These are phyloP conservation scores for Cantharis rustica DNA, from an alignment of 2,888 invertebrate species.

Conservation along the genomic window DNA sequence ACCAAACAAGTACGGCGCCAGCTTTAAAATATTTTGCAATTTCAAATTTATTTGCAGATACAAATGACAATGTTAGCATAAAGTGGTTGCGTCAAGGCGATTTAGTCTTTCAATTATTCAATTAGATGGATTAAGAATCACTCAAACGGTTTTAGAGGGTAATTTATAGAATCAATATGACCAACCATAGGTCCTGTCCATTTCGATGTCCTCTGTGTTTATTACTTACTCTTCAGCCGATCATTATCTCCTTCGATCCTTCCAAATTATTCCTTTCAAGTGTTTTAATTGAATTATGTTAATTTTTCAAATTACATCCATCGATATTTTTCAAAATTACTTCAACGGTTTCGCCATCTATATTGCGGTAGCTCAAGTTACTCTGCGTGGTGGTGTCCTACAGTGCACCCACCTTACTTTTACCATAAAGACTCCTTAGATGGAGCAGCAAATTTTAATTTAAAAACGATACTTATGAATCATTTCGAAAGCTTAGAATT, in stretches of 20 bases:
- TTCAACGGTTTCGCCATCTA: neutral
- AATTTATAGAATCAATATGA: neutral
- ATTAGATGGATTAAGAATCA: neutral
- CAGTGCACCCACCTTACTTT: neutral
- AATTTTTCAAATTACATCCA: neutral
- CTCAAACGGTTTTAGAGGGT: neutral
- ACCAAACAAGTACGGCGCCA: conserved; percentile 10
- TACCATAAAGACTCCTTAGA: neutral
- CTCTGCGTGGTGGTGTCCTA: too few relatives aligned
- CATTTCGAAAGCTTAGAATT: too few relatives aligned
- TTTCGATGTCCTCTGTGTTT: neutral
- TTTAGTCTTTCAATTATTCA: neutral
- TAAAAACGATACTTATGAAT: too few relatives aligned
- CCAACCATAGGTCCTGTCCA: neutral
- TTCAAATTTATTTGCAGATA: neutral
- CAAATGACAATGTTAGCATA: neutral
- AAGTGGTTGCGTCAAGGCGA: neutral
- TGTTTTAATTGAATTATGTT: neutral
- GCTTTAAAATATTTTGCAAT: neutral
- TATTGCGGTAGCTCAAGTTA: neutral
- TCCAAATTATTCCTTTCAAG: neutral
- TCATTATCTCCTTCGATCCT: neutral
- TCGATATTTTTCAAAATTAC: neutral
- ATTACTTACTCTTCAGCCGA: neutral
- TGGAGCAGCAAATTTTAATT: neutral